Percentiles rank a stretch among this genome's conserved stretches.
These are phyloP conservation scores for Bombus pascuorum DNA, from an alignment of 1,140 invertebrate genomes.

Conservation along the genomic window DNA sequence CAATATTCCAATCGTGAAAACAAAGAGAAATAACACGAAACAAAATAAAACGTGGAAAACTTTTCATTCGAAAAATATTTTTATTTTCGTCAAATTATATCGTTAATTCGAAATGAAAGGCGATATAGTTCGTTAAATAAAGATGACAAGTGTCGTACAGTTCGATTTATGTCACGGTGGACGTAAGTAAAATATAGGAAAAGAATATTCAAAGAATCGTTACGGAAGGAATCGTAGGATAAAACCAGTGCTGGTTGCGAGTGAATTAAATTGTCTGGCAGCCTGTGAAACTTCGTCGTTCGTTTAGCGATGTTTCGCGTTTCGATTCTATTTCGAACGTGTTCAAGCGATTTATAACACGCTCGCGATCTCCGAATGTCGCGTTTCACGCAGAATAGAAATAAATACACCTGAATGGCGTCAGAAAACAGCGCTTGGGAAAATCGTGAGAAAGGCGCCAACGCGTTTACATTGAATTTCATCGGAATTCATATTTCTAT, in stretches of 20 bases:
- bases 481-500: no score
- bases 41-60: neutral
- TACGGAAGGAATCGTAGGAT: neutral
- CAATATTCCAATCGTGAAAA: neutral
- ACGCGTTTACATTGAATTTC: no score
- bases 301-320: neutral
- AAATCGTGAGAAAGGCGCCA: neutral
- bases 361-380: constrained; percentile 1
- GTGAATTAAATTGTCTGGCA: constrained; percentile 1
- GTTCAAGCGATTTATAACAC: neutral
- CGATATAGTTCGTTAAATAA: neutral
- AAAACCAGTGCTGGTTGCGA: neutral
- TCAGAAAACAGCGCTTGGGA: neutral
- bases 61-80: neutral
- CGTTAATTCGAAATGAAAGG: neutral
- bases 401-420: neutral
- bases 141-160: neutral
- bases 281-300: neutral
- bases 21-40: no score
- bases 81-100: neutral
- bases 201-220: neutral
- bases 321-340: neutral
- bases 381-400: neutral
- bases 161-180: neutral
- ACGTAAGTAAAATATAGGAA: neutral